phyloP scores from a whole-genome alignment of 2,113 vertebrate species.

The Nannobrachium achirus region DNA sequence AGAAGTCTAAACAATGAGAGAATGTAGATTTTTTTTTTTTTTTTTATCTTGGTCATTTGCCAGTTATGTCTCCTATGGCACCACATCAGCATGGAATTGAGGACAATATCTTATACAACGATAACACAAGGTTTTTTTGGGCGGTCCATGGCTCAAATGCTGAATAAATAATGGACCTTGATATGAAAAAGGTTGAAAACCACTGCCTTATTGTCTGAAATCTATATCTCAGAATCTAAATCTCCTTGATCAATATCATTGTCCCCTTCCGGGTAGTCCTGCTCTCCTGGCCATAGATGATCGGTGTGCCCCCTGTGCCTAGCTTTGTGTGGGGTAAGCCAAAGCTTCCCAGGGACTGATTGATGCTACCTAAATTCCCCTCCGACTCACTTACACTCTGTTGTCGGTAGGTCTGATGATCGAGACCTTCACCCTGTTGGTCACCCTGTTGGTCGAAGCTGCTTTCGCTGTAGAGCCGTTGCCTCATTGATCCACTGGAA shows the following conservation, averaged over 20 bases:
- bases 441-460: slow-evolving; percentile 80
- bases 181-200: too few relatives aligned
- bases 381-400: slow-evolving; percentile 64
- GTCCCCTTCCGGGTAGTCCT: slow-evolving; percentile 80
- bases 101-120: too few relatives aligned
- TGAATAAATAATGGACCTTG: too few relatives aligned
- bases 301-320: slow-evolving; percentile 75
- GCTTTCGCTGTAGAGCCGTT: slow-evolving; percentile 83
- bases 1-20: too few relatives aligned
- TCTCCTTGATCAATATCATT: slow-evolving; percentile 89
- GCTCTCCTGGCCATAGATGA: slow-evolving; percentile 77
- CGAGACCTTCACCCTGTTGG: slow-evolving; percentile 62
- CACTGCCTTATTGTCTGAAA: too few relatives aligned
- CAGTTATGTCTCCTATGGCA: too few relatives aligned
- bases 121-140: too few relatives aligned
- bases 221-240: too few relatives aligned
- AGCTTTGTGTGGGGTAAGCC: slow-evolving; percentile 79
- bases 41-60: too few relatives aligned
- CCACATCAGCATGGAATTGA: too few relatives aligned
- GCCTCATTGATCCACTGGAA: slow-evolving; percentile 84
- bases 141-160: too few relatives aligned
- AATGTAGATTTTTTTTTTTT: too few relatives aligned
- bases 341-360: slow-evolving; percentile 60
- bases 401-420: slow-evolving; percentile 50
- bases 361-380: slow-evolving; percentile 75